phyloP scores from a whole-genome alignment of 2,888 invertebrate species.

The Galerucella calmariensis region DNA sequence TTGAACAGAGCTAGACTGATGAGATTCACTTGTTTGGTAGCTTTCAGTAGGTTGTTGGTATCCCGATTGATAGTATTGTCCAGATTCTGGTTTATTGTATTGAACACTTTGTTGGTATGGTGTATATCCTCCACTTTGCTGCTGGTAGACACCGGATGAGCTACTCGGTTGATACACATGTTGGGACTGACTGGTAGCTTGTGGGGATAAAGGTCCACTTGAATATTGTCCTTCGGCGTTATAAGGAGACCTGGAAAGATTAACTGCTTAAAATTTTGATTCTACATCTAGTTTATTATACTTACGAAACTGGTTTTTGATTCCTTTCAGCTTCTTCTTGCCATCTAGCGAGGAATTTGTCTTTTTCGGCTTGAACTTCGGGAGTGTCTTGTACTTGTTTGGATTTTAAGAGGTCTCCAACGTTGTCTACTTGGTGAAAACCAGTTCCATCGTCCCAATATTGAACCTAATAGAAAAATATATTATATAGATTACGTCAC shows the following conservation, averaged over 20 bases:
- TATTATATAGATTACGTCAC: too few relatives aligned
- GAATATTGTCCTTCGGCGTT: slow-evolving; percentile 54
- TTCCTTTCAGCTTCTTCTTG: slow-evolving; percentile 71
- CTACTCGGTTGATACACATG: slow-evolving; percentile 13
- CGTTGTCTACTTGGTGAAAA: slow-evolving; percentile 83
- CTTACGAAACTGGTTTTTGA: slow-evolving; percentile 59
- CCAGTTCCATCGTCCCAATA: slow-evolving; percentile 81
- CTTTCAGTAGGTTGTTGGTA: slow-evolving; percentile 32
- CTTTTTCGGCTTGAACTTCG: slow-evolving; percentile 76
- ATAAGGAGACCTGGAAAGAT: slow-evolving; percentile 49
- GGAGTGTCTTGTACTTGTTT: slow-evolving; percentile 75
- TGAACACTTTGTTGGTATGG: slow-evolving; percentile 34
- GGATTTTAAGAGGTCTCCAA: slow-evolving; percentile 71
- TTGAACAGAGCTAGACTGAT: slow-evolving; percentile 16
- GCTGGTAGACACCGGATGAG: slow-evolving; percentile 20
- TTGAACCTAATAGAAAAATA: slow-evolving; percentile 66
- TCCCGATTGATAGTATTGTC: slow-evolving; percentile 37
- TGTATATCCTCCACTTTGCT: slow-evolving; percentile 27
- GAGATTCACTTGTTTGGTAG: slow-evolving; percentile 27
- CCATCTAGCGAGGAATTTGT: slow-evolving; percentile 77
- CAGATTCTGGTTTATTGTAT: slow-evolving; percentile 17
- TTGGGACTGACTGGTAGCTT: slow-evolving; percentile 34
- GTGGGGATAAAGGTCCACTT: slow-evolving; percentile 50
- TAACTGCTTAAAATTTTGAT: neutral
- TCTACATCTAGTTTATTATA: slow-evolving; percentile 19